A percentile compares a stretch with the other conserved stretches of the same genome.
These are phyloP conservation scores for Eptesicus fuscus DNA, from an alignment of 2,113 vertebrate species.

Conservation along the genomic window DNA sequence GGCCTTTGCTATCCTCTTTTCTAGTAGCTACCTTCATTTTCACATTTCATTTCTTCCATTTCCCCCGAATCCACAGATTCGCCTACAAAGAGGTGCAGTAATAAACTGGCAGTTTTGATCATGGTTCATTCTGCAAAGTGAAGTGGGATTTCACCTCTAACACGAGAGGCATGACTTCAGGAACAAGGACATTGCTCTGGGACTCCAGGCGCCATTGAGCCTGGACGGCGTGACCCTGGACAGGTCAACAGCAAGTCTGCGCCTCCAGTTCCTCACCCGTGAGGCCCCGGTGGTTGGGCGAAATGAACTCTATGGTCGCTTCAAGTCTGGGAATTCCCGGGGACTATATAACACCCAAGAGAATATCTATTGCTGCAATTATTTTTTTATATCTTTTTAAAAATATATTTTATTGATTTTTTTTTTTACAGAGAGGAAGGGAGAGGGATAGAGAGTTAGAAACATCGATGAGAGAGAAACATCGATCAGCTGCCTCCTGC, in stretches of 20 bases:
- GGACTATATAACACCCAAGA: background rate
- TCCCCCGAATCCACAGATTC: background rate
- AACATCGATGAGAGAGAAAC: no score
- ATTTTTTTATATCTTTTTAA: background rate
- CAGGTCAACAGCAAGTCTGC: background rate
- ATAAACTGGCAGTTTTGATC: background rate
- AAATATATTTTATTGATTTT: no score
- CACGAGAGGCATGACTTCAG: background rate
- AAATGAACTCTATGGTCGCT: background rate
- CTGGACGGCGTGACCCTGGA: fast-evolving
- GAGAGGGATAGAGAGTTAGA: no score
- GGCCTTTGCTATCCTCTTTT: background rate
- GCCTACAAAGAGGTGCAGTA: background rate
- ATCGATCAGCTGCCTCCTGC: no score
- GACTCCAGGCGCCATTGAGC: background rate
- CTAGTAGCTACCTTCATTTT: background rate
- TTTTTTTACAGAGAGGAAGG: no score
- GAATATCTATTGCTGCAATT: background rate
- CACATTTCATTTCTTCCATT: background rate
- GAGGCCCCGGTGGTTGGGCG: fast-evolving
- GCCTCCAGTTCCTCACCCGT: background rate
- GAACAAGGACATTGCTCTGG: background rate
- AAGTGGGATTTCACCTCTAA: background rate
- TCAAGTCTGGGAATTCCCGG: background rate
- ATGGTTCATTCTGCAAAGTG: background rate